Conservation (phyloP, 2,888 invertebrate genomes). For the Tipula unca region DNA sequence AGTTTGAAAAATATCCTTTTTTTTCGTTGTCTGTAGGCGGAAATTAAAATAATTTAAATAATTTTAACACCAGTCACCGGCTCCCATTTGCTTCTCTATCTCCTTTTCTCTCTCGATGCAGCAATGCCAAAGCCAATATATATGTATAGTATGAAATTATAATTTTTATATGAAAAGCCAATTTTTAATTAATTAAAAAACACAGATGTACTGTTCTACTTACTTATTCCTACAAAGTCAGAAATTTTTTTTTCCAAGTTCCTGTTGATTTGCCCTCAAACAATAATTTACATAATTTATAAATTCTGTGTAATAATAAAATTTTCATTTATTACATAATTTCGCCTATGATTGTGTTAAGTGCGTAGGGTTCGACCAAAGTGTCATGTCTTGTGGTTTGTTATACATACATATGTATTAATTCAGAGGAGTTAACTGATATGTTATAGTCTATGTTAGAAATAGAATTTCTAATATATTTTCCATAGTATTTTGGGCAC, state of each 20-base stretch:
- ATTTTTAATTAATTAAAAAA: background rate
- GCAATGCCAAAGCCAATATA: background rate
- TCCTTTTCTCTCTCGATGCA: background rate
- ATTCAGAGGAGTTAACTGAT: too few relatives aligned
- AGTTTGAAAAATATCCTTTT: background rate
- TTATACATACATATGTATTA: too few relatives aligned
- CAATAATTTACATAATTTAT: conserved; percentile 2
- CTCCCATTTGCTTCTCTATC: background rate
- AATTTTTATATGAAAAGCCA: background rate
- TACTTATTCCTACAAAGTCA: background rate
- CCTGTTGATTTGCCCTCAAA: background rate
- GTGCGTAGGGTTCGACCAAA: background rate
- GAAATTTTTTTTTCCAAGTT: background rate
- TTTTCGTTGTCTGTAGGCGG: background rate
- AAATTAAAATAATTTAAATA: background rate
- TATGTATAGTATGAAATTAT: background rate
- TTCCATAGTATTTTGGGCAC: too few relatives aligned
- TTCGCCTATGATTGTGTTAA: background rate
- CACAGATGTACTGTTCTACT: background rate
- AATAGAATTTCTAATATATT: too few relatives aligned
- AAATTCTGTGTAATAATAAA: background rate
- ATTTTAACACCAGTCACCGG: background rate
- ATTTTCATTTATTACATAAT: background rate
- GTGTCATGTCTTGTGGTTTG: background rate
- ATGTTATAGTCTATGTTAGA: too few relatives aligned